Evolutionary conservation across 2,113 vertebrate genomes (phyloP), one percentile per base, ranked within the genome.

Genomic region (Catagonus wagneri): DNA sequence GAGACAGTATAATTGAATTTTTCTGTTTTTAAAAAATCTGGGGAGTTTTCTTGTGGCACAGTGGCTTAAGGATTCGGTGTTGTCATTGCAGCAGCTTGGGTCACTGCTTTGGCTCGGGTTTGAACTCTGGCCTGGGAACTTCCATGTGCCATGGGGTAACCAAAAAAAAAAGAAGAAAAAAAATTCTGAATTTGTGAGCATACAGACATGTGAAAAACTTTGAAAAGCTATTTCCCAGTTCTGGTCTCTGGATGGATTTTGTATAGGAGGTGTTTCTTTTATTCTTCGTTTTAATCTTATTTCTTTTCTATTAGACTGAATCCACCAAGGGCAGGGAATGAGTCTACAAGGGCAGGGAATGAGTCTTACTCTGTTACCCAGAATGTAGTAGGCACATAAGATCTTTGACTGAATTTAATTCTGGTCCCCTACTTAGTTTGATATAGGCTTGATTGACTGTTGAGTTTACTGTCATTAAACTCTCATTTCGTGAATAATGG

Each of bases 281-380:
- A 13, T 87, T 88, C 61, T 87, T 86, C 54, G 69, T 94, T 39
- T 74, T 58, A 78, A 63, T 71, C 36, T 93, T 85, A 78, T 72
- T 88, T 88, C 23, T 94, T 34, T 90, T 74, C 20, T 60, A 34
- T 69, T 75, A 87, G 25, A 56, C 2, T 36, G 52, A 83, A 87
- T 44, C n/a, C 20, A 69, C 39, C 75, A 60, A 80, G 39, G 11
- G 60, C 20, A 85, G 54, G 20, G 58, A 83, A 27, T 83, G 52
- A 60, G 22, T 83, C 15, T 39, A n/a, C 75, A 60, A 80, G 39
- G 11, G 60, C 20, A 85, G 54, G 20, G 58, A 83, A 27, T 83
- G 52, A 60, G 22, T 83, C 15, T 39, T 58, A 63, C n/a, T 71
- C 16, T 78, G 29, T 69, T 89, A 39, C 69, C 17, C 9, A 76